Conservation (phyloP, 2,888 invertebrate genomes). For the Catocala fraxini region DNA sequence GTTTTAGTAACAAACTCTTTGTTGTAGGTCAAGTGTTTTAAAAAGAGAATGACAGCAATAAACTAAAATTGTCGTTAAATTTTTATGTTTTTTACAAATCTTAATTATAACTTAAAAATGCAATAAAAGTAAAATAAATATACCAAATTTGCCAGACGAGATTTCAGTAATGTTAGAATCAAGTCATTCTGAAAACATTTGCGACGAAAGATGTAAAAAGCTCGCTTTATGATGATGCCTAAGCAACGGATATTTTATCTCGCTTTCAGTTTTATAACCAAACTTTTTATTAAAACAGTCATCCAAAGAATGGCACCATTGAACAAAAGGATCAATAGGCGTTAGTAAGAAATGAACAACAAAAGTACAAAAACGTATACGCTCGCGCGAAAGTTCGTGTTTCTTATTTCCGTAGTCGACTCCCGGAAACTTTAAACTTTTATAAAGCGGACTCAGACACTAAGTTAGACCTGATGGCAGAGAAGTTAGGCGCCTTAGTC, state of each 20-base stretch:
- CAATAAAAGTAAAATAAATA: no score
- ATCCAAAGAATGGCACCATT: neutral
- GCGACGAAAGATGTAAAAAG: no score
- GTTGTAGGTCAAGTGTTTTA: no score
- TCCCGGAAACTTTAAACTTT: constrained; percentile 41
- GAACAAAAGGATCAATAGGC: constrained; percentile 15
- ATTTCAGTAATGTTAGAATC: no score
- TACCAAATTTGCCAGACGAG: no score
- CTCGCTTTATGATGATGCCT: no score
- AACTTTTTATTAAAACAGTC: neutral
- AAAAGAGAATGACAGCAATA: no score
- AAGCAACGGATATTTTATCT: neutral
- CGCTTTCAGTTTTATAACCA: neutral
- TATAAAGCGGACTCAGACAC: constrained; percentile 40
- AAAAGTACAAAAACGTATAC: constrained; percentile 26
- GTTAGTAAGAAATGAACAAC: constrained; percentile 9
- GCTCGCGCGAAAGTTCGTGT: constrained; percentile 24
- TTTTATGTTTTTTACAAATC: no score
- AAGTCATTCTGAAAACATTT: no score
- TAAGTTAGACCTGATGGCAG: constrained; percentile 44
- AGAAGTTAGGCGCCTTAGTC: constrained; percentile 41
- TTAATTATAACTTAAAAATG: no score
- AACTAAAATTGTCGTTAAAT: no score
- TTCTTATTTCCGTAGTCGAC: constrained; percentile 33
- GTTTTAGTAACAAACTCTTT: no score